Conservation (phyloP, 2,113 vertebrate genomes). For the Seriola aureovittata region DNA sequence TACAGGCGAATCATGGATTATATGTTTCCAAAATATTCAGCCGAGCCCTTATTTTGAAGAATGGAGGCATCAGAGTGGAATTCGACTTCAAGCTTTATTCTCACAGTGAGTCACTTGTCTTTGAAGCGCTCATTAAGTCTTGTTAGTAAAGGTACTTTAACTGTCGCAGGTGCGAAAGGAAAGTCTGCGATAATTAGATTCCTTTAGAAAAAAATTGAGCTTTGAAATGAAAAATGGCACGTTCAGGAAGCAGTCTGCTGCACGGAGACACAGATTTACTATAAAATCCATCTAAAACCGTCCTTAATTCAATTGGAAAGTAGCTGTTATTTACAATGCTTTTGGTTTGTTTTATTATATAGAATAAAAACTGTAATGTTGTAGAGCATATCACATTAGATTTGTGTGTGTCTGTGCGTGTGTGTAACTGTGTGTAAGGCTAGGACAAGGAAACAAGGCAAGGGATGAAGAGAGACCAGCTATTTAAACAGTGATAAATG, state of each 20-base stretch:
- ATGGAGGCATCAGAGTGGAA: conserved; percentile 23
- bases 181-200: neutral
- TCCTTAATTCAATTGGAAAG: neutral
- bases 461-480: neutral
- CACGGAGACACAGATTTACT: neutral
- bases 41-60: conserved; percentile 25
- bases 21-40: conserved; percentile 11
- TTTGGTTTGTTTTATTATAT: neutral
- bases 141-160: conserved; percentile 2
- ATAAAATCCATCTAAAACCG: neutral
- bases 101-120: conserved; percentile 55
- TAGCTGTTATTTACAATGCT: neutral
- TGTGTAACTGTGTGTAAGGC: neutral
- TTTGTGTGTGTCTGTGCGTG: neutral
- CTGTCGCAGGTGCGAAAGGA: neutral
- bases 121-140: neutral
- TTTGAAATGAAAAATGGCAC: neutral
- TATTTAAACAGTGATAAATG: neutral
- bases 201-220: neutral
- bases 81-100: conserved; percentile 32
- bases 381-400: neutral
- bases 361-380: neutral
- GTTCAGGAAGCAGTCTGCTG: neutral
- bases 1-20: conserved; percentile 27
- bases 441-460: neutral